phyloP scores from a whole-genome alignment of 2,888 invertebrate species.

The Dicranocentrus wangi region DNA sequence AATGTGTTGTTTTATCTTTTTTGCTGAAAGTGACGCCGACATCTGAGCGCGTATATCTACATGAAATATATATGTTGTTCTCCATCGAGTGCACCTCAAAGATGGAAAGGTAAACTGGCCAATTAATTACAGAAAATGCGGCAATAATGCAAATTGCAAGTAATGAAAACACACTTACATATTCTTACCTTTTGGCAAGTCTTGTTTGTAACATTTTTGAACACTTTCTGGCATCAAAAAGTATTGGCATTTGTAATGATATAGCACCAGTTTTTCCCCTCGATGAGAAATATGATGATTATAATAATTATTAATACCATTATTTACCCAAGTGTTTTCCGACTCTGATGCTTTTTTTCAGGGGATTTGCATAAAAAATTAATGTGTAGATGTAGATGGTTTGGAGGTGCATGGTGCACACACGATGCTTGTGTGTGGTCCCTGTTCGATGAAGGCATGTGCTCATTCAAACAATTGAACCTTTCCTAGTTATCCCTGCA shows the following conservation, averaged over 20 bases:
- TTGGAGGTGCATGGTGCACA: neutral
- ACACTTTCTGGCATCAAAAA: neutral
- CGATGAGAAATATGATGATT: neutral
- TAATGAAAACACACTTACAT: neutral
- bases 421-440: constrained; percentile 6
- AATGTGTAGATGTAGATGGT: neutral
- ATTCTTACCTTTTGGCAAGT: constrained; percentile 4
- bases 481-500: too few relatives aligned
- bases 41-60: neutral
- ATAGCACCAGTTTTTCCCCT: neutral
- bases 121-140: constrained; percentile 39
- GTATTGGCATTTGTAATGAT: constrained; percentile 7
- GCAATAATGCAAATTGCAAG: neutral
- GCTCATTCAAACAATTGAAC: too few relatives aligned
- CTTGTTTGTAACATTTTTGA: constrained; percentile 3
- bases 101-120: constrained; percentile 27
- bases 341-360: constrained; percentile 10
- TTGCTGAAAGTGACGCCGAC: constrained; percentile 23
- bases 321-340: constrained; percentile 5
- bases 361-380: constrained; percentile 9
- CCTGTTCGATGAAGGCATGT: neutral
- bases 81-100: neutral
- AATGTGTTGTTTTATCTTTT: constrained; percentile 1
- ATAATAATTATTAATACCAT: constrained; percentile 18
- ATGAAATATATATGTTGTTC: neutral